Percentiles rank a stretch among this genome's conserved stretches.
Conservation (phyloP, 2,113 vertebrate genomes). For the Argyrosomus japonicus region DNA sequence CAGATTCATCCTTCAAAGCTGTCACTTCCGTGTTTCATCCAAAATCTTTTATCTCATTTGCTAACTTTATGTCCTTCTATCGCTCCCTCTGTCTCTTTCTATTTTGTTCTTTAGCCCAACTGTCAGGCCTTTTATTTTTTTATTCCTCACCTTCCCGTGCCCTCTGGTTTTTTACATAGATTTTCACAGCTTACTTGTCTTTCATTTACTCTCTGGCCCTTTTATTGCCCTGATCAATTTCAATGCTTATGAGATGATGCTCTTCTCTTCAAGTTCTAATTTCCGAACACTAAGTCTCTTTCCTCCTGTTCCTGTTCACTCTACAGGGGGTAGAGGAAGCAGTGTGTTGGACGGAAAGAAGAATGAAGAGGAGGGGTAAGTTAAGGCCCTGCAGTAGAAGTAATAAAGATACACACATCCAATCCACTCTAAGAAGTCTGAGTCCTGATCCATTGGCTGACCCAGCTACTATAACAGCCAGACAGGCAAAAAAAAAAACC, state of each 20-base stretch:
- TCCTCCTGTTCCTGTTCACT: constrained; percentile 30
- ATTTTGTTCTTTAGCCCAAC: constrained; percentile 47
- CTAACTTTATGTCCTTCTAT: constrained; percentile 46
- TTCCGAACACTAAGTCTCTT: constrained; percentile 47
- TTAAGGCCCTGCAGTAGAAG: constrained; percentile 56
- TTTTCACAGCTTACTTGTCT: constrained; percentile 24
- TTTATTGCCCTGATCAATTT: constrained; percentile 55
- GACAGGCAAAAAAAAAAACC: constrained; percentile 52
- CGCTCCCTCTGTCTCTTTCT: constrained; percentile 53
- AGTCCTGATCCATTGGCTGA: constrained; percentile 58
- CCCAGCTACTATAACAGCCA: constrained; percentile 51
- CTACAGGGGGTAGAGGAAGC: constrained; percentile 65
- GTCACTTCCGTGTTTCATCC: constrained; percentile 65
- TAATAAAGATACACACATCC: constrained; percentile 64
- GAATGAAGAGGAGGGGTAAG: constrained; percentile 76
- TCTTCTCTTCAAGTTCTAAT: constrained; percentile 43
- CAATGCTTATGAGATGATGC: constrained; percentile 35
- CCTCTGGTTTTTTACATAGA: constrained; percentile 28
- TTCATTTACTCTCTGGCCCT: constrained; percentile 29
- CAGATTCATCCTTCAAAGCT: constrained; percentile 64
- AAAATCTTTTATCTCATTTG: constrained; percentile 70
- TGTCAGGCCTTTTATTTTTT: constrained; percentile 51
- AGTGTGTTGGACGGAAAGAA: constrained; percentile 67
- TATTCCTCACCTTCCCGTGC: constrained; percentile 41
- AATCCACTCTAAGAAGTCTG: constrained; percentile 51